phyloP scores from a whole-genome alignment of 2,797 vertebrate genomes.

The Rhinella marina region DNA sequence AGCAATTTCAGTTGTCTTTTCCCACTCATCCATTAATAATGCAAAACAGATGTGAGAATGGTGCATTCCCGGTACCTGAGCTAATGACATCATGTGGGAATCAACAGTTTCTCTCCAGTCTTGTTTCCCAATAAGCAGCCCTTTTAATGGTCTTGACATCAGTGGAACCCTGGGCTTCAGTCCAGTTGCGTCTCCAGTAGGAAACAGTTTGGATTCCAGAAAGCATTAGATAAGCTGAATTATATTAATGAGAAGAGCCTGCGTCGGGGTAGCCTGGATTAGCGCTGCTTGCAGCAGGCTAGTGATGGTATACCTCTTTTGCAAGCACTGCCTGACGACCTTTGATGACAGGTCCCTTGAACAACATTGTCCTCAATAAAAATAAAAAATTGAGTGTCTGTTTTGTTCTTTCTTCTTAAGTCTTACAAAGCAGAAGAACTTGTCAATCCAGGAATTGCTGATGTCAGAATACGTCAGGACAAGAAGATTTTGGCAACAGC shows the following conservation, averaged over 20 bases:
- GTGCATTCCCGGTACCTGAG: constrained; percentile 90
- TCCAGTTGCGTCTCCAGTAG: neutral
- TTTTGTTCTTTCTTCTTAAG: constrained; percentile 70
- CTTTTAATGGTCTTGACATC: neutral
- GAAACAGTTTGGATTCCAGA: neutral
- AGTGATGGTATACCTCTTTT: neutral
- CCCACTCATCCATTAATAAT: constrained; percentile 86
- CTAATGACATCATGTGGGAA: constrained; percentile 79
- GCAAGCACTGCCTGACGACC: neutral
- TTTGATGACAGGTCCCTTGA: neutral
- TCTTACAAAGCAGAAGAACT: constrained; percentile 75
- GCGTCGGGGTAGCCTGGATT: neutral
- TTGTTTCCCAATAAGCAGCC: constrained; percentile 62
- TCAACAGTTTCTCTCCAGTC: constrained; percentile 74
- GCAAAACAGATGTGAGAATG: constrained; percentile 85
- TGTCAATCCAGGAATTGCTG: constrained; percentile 89
- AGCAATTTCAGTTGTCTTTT: constrained; percentile 64
- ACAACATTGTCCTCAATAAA: neutral
- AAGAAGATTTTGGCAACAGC: constrained; percentile 86
- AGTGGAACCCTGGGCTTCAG: constrained; percentile 8
- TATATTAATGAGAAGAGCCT: neutral
- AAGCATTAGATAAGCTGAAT: neutral
- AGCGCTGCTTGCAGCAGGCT: neutral
- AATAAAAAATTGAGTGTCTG: neutral
- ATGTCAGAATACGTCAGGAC: constrained; percentile 84